Evolutionary conservation across 2,888 invertebrate genomes (phyloP), one percentile per base, ranked within the genome.

Genomic region (Ceraclea dissimilis): DNA sequence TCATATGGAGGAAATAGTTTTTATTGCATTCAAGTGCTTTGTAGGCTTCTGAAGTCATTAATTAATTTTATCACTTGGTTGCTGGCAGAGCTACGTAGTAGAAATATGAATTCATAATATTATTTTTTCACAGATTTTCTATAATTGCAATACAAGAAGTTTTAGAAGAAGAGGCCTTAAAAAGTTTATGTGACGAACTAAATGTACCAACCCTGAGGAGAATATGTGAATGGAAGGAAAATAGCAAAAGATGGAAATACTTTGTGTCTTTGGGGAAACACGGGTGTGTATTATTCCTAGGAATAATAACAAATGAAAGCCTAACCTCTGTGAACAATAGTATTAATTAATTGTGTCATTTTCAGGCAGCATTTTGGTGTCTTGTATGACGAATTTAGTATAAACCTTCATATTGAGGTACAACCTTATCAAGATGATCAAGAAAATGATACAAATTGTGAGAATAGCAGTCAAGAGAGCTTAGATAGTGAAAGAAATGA

Each of bases 121-220:
- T n/a, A n/a, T n/a, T n/a, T n/a, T 46, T 46, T 46, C 16, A 39
- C 49, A 88, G 88, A 64, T 79, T 88, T 70, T 85, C 87, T 59
- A 68, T 90, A 66, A 69, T 90, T 64, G 87, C 86, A 58, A 74
- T 90, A 20, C 90, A 90, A 73, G 90, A 88, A 67, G 74, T 90
- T 47, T 69, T 79, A 50, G 84, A 86, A 64, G 78, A 77, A 61
- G 78, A 79, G 17, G 85, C 88, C 16, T 70, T 90, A 59, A 81
- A 83, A 69, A 79, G 83, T 68, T 81, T 89, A 55, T 85, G 84
- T 65, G 79, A 82, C 57, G 86, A 87, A 70, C 70, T 88, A 52
- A 88, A 87, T 70, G 71, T 76, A 2, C 86, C 87, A 0, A 72
- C 73, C 21, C 67, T 87, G 52, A 72, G 82, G 58, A 71, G 84